Evolutionary conservation across 2,797 vertebrate species (phyloP), one percentile per base, ranked within the genome.

Genomic region (Melopsittacus undulatus): DNA sequence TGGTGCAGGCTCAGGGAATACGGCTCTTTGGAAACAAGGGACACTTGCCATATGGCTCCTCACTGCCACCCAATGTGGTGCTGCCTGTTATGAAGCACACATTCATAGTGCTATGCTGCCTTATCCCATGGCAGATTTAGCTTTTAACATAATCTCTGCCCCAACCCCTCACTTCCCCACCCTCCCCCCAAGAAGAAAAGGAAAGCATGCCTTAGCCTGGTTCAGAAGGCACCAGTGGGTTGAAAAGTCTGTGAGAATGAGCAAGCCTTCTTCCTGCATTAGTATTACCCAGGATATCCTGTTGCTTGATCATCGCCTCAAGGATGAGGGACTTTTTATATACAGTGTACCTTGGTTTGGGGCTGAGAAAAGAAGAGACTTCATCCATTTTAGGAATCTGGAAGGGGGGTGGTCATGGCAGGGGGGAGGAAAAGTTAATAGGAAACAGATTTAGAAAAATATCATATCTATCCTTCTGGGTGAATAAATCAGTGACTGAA

Each of bases 401-500:
- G 59, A 92, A 91, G 46, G 81, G 95, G 34, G 93, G 94, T 95
- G 89, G 89, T 84, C 43, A 0, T 92, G 43, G 89, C 54, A 79
- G 74, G 36, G 77, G 93, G 72, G 73, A 83, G 46, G 69, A 90
- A 68, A 84, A 80, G 72, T 95, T 97, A 95, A 96, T 96, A 95
- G 92, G 87, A 95, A 97, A 95, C 96, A 97, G 87, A 95, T 95
- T 95, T 90, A 82, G 96, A 59, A 94, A 95, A 96, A 95, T 95
- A 92, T 83, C 97, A 51, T 84, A 79, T 92, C 59, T 94, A 3
- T 76, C 51, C 82, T 89, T 94, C 80, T 91, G 95, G 95, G 76
- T 95, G 81, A 94, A 90, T 91, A 83, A 90, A 92, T 96, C 90
- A 96, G 74, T 30, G 36, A 87, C 83, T 87, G 61, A 83, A 92